Base-by-base conservation (phyloP, 2,113 vertebrate genomes). In the Holacanthus passer region DNA sequence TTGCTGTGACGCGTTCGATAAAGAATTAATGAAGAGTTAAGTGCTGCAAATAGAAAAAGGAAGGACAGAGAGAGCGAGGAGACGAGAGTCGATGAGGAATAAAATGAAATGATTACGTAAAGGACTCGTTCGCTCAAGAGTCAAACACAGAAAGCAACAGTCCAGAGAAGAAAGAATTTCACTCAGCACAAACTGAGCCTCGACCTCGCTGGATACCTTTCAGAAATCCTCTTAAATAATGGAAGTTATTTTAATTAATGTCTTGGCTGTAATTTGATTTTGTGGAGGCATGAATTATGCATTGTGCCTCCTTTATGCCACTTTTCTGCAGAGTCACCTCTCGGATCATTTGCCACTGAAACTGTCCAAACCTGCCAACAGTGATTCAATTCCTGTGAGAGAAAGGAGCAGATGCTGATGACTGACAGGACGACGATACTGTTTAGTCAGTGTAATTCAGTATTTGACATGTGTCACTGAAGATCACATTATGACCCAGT, bases 321-420 rank as follows among this genome's bases (percentile, higher is more conserved):
- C 22, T 48, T 29, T 12, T 67, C 50, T 45, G 63, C 52, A 58
- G 16, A 62, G 14, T 43, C 22, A 2, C 45, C 5, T 24, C n/a
- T 8, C 6, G 2, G 19, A 0, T 70, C 6, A 13, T 16, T 17
- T 64, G n/a, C 17, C 0, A 7, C 1, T 7, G 20, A 35, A 43
- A 58, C 22, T 13, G 39, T 29, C 16, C 10, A 13, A 59, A 50
- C 22, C n/a, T 59, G 76, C 32, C 77, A 24, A 20, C 10, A 13
- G 6, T 10, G 24, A 55, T 53, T n/a, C 1, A 1, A 35, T 32
- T 19, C 7, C 2, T 14, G 2, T 2, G 37, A 45, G 5, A 24
- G 66, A 52, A 22, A 43, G 16, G 11, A 50, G 47, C 67, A 53
- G 43, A 10, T 43, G 31, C 77, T 47, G 68, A 19, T 35, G 77